A percentile compares a stretch with the other conserved stretches of the same genome.
These are phyloP conservation scores for Poeciliopsis infans DNA, from an alignment of 2,797 vertebrate species.

Conservation along the genomic window DNA sequence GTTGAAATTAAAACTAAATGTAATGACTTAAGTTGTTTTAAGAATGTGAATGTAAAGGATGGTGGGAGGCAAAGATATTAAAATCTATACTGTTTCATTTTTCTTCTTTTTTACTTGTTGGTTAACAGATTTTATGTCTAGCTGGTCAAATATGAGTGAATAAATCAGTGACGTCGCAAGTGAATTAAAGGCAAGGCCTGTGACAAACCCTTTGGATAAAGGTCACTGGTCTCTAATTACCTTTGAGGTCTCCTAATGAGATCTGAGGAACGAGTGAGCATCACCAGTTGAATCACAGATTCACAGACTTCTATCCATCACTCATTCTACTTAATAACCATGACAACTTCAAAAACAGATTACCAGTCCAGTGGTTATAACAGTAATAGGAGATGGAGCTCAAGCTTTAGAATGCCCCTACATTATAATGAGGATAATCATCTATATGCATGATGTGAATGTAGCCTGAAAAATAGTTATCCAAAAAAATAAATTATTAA, in stretches of 20 bases:
- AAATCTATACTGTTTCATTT: not conserved
- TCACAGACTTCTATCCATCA: constrained; percentile 5
- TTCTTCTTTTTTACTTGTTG: not conserved
- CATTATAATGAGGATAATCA: not conserved
- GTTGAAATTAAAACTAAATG: not conserved
- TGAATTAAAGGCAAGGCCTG: constrained; percentile 33
- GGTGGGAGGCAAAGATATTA: not conserved
- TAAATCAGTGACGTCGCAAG: not conserved
- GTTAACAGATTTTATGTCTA: constrained; percentile 11
- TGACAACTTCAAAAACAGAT: not conserved
- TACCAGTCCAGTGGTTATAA: no score
- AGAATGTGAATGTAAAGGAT: not conserved
- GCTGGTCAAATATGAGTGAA: constrained; percentile 24
- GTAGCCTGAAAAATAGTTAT: not conserved
- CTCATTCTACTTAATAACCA: constrained; percentile 7
- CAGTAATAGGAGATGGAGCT: not conserved
- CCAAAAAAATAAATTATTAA: not conserved
- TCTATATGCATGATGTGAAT: not conserved
- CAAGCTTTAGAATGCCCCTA: not conserved
- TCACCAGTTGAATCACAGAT: constrained; percentile 24
- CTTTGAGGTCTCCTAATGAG: constrained; percentile 51
- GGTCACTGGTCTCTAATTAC: constrained; percentile 66
- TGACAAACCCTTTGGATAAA: constrained; percentile 56
- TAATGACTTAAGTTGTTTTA: not conserved
- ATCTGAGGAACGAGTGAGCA: constrained; percentile 46